Evolutionary conservation across 1,140 invertebrate species (phyloP).

Genomic region (Zaprionus tsacasi): DNA sequence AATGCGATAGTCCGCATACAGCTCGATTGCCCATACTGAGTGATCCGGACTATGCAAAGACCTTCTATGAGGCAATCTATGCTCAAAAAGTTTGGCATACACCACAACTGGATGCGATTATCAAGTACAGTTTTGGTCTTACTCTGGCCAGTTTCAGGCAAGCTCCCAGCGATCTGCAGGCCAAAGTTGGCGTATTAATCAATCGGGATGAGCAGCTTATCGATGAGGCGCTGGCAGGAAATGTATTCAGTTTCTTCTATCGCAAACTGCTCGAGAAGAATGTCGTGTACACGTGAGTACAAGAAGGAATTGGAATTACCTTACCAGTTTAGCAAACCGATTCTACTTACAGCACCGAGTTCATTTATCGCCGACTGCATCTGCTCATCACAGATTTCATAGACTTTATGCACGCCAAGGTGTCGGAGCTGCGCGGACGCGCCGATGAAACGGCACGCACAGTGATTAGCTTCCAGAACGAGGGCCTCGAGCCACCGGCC

Average conservation of each 20-base stretch:
- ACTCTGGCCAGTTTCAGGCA: conserved; percentile 91
- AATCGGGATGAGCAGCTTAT: conserved; percentile 92
- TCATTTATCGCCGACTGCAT: conserved; percentile 94
- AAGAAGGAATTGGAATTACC: background rate
- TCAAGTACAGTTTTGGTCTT: conserved; percentile 92
- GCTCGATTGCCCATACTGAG: conserved; percentile 89
- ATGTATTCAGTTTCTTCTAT: conserved; percentile 92
- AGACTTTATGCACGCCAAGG: conserved; percentile 95
- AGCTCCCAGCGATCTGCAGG: conserved; percentile 68
- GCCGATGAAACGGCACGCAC: conserved; percentile 95
- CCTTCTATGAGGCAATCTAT: conserved; percentile 85
- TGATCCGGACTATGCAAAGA: conserved; percentile 88
- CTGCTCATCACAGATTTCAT: conserved; percentile 96
- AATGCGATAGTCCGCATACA: conserved; percentile 88
- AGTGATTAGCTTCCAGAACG: conserved; percentile 91
- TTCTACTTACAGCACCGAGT: conserved; percentile 82
- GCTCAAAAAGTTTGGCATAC: conserved; percentile 86
- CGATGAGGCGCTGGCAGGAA: conserved; percentile 90
- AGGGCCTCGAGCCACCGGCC: conserved; percentile 92
- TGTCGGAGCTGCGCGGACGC: conserved; percentile 89
- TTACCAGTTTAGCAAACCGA: background rate
- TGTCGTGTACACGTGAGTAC: conserved; percentile 88
- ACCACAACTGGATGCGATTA: conserved; percentile 88
- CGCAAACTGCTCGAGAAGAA: conserved; percentile 90
- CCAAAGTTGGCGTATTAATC: conserved; percentile 70